Evolutionary conservation across 2,113 vertebrate genomes (phyloP).

Genomic region (Grantiella picta): DNA sequence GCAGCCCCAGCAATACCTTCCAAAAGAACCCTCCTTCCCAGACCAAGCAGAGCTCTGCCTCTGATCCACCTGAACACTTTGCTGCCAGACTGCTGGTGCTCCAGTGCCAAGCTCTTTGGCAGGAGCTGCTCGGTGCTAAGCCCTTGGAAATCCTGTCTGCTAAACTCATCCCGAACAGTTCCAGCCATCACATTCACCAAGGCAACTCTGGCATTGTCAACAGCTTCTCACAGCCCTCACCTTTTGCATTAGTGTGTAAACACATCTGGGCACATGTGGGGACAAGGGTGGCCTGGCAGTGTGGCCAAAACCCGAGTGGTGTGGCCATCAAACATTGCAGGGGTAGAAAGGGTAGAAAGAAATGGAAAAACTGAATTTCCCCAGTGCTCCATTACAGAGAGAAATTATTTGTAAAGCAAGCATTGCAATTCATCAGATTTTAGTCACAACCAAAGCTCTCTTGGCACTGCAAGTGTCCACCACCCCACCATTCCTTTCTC

Average conservation of each 20-base stretch:
- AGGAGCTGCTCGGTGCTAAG: background rate
- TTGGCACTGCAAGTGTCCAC: accelerated
- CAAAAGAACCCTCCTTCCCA: background rate
- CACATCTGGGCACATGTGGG: accelerated
- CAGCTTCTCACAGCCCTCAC: background rate
- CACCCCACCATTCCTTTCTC: background rate
- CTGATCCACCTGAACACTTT: background rate
- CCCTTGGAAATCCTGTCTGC: background rate
- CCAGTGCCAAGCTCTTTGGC: accelerated
- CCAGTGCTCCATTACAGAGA: background rate
- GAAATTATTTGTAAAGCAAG: background rate
- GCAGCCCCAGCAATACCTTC: background rate
- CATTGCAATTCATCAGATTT: background rate
- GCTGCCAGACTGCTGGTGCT: background rate
- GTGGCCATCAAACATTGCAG: background rate
- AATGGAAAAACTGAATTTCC: background rate
- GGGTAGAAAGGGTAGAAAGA: background rate
- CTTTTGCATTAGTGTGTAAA: background rate
- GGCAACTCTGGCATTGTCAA: background rate
- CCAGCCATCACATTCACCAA: background rate
- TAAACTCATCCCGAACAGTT: background rate
- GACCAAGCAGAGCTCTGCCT: background rate
- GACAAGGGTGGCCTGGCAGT: background rate
- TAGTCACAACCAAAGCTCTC: background rate
- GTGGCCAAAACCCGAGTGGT: background rate